Conservation (phyloP, 2,888 invertebrate species). For the Tachina fera region DNA sequence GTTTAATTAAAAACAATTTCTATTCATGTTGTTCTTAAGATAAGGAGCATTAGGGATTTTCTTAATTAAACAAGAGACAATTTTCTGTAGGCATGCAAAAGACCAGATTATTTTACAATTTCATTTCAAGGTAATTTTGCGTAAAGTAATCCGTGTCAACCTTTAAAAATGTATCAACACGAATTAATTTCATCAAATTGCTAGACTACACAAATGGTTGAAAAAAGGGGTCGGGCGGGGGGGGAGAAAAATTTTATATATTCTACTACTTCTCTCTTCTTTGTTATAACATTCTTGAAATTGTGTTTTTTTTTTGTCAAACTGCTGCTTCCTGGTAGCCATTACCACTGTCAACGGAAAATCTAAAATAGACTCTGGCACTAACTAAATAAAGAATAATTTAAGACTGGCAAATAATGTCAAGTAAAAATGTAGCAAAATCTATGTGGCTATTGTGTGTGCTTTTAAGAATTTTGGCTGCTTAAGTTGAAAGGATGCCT, state of each 20-base stretch:
- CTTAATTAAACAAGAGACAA: neutral
- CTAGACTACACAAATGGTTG: neutral
- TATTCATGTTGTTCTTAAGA: slow-evolving; percentile 13
- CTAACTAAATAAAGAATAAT: slow-evolving; percentile 12
- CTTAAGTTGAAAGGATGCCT: neutral
- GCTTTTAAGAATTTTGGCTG: neutral
- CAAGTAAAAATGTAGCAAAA: slow-evolving; percentile 41
- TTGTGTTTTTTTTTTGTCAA: slow-evolving; percentile 55
- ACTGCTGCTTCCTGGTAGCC: slow-evolving; percentile 56
- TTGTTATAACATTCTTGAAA: slow-evolving; percentile 21
- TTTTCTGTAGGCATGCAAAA: neutral
- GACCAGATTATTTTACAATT: neutral
- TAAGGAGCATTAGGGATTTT: slow-evolving; percentile 17
- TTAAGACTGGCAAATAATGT: slow-evolving; percentile 6
- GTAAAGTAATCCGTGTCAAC: slow-evolving; percentile 43
- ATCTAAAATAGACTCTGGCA: slow-evolving; percentile 42
- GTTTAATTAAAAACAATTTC: slow-evolving; percentile 14
- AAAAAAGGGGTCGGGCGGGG: neutral
- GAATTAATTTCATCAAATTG: slow-evolving; percentile 5
- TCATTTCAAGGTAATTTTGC: slow-evolving; percentile 41
- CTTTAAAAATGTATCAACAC: slow-evolving; percentile 29
- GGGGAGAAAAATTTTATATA: neutral
- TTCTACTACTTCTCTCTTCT: neutral
- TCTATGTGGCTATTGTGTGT: slow-evolving; percentile 16
- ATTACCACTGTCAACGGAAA: slow-evolving; percentile 57